Evolutionary conservation across 1,140 invertebrate species (phyloP).

Genomic region (Drosophila hydei): DNA sequence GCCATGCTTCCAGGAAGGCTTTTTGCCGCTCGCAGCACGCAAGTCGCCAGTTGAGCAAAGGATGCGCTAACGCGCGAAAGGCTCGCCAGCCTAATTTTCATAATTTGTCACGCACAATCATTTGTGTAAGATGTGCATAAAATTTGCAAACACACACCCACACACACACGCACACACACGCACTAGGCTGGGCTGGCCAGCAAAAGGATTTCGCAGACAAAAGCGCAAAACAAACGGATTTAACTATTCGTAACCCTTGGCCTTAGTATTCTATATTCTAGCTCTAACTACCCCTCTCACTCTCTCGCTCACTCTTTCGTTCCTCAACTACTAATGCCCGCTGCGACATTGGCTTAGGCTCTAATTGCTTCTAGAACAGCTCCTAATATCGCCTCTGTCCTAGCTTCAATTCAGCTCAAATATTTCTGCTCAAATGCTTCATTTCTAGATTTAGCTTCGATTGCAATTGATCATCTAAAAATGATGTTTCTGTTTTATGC

Average conservation of each 20-base stretch:
- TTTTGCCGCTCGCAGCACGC: slow-evolving; percentile 12
- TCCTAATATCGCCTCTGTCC: not conserved
- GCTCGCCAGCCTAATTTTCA: slow-evolving; percentile 70
- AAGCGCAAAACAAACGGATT: slow-evolving; percentile 76
- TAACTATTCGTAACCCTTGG: slow-evolving; percentile 71
- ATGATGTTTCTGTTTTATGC: no score
- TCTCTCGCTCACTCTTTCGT: slow-evolving; percentile 8
- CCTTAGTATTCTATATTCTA: slow-evolving; percentile 21
- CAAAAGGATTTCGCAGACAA: slow-evolving; percentile 70
- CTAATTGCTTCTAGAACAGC: slow-evolving; percentile 34
- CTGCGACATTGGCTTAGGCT: slow-evolving; percentile 16
- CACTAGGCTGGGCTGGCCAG: slow-evolving; percentile 46
- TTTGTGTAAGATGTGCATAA: slow-evolving; percentile 55
- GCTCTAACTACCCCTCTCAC: slow-evolving; percentile 1
- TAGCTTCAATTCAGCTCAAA: not conserved
- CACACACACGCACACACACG: slow-evolving; percentile 16
- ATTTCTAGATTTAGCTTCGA: not conserved
- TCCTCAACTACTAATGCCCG: slow-evolving; percentile 1
- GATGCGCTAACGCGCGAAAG: slow-evolving; percentile 57
- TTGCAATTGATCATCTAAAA: not conserved
- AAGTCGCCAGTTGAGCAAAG: slow-evolving; percentile 27
- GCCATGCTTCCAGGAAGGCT: slow-evolving; percentile 27
- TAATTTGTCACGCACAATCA: slow-evolving; percentile 81
- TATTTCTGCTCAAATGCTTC: not conserved
- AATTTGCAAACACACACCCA: slow-evolving; percentile 53